These are phyloP conservation scores for Nyctibius grandis DNA, from an alignment of 2,797 vertebrate species.

Conservation along the genomic window DNA sequence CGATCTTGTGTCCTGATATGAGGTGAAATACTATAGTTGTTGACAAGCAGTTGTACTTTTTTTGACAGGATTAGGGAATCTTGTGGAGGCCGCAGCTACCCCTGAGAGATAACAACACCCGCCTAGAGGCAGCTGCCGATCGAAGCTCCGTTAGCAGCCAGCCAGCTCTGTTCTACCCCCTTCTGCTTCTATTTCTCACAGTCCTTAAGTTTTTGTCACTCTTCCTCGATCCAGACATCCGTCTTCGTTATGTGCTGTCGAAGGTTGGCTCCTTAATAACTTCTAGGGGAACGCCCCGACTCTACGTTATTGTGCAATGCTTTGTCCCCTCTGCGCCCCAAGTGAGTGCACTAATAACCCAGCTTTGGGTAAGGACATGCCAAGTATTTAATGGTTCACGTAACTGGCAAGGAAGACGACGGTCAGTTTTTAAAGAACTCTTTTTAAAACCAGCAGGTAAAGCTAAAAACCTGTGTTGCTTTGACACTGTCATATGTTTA, in stretches of 20 bases:
- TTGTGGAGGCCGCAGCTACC: conserved; percentile 71
- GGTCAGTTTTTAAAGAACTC: conserved; percentile 53
- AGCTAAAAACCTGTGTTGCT: conserved; percentile 35
- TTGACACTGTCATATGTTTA: conserved; percentile 69
- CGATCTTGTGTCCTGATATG: background rate
- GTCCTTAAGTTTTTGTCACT: conserved; percentile 43
- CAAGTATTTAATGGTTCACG: background rate
- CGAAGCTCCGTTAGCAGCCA: conserved; percentile 34
- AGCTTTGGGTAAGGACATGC: conserved; percentile 24
- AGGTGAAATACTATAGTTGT: background rate
- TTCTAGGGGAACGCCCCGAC: background rate
- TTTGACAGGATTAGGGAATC: conserved; percentile 74
- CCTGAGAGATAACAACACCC: conserved; percentile 48
- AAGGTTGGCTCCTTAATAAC: conserved; percentile 46
- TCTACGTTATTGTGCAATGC: conserved; percentile 34
- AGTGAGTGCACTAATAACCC: conserved; percentile 34
- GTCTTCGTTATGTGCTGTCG: conserved; percentile 17
- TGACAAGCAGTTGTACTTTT: conserved; percentile 57
- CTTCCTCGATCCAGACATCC: conserved; percentile 23
- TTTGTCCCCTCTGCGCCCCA: conserved; percentile 17
- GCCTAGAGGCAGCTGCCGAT: conserved; percentile 42
- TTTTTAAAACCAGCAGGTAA: conserved; percentile 54
- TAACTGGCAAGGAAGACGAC: conserved; percentile 31
- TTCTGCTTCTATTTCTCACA: conserved; percentile 50
- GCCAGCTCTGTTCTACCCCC: conserved; percentile 36